These are phyloP conservation scores for Pseudomyrmex pallidus DNA, from an alignment of 1,140 invertebrate genomes.

Conservation along the genomic window DNA sequence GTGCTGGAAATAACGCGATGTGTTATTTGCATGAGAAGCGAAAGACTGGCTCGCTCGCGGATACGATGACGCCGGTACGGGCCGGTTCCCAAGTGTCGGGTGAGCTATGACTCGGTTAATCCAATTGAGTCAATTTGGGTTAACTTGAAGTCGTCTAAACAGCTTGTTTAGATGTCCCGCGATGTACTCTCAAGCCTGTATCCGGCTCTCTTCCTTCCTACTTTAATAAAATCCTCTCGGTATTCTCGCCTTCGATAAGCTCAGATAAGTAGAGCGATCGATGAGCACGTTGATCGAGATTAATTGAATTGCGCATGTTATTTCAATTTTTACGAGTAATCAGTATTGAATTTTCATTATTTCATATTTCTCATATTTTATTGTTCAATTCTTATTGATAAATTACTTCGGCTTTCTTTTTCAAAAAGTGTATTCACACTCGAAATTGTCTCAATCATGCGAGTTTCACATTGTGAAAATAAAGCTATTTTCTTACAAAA, in stretches of 20 bases:
- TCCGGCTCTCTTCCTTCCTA: constrained; percentile 78
- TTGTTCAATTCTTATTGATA: neutral
- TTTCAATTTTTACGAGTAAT: neutral
- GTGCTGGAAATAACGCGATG: constrained; percentile 68
- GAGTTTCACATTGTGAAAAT: neutral
- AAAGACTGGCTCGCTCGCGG: constrained; percentile 77
- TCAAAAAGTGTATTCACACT: neutral
- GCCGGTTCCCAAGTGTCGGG: constrained; percentile 85
- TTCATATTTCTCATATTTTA: neutral
- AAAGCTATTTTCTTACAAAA: constrained; percentile 16
- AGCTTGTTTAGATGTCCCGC: constrained; percentile 82
- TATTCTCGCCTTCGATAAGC: constrained; percentile 27
- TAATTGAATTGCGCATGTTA: neutral
- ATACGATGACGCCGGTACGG: constrained; percentile 77
- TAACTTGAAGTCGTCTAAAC: constrained; percentile 86
- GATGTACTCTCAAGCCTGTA: constrained; percentile 77
- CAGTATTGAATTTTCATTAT: constrained; percentile 6
- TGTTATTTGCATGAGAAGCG: constrained; percentile 84
- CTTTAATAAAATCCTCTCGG: constrained; percentile 61
- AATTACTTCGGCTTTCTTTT: neutral
- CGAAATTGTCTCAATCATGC: neutral
- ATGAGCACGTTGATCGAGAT: neutral
- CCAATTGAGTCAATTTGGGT: constrained; percentile 85
- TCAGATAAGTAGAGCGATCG: constrained; percentile 15
- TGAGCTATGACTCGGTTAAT: constrained; percentile 83